These are phyloP conservation scores for Zophobas atratus DNA, from an alignment of 1,140 invertebrate species.

Conservation along the genomic window DNA sequence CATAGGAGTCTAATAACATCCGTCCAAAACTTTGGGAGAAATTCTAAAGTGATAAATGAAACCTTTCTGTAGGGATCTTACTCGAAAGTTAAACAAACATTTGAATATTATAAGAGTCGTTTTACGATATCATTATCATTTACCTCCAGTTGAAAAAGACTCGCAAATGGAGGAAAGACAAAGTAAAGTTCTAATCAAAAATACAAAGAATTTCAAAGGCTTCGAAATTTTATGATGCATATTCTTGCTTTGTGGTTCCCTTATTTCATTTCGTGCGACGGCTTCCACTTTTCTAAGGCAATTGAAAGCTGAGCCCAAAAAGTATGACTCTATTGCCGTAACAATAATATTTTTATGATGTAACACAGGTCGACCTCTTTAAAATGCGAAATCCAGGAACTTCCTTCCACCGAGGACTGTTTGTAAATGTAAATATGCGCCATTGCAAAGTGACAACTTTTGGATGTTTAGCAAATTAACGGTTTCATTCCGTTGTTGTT, in stretches of 20 bases:
- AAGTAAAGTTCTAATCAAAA: conserved; percentile 46
- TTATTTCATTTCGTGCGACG: conserved; percentile 39
- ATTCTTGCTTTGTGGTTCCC: conserved; percentile 42
- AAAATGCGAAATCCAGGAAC: neutral
- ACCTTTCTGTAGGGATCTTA: neutral
- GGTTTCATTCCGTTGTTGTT: conserved; percentile 25
- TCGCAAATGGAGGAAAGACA: conserved; percentile 34
- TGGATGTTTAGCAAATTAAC: conserved; percentile 27
- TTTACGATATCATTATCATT: conserved; percentile 34
- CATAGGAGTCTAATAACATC: too few relatives aligned
- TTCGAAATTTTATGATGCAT: conserved; percentile 45
- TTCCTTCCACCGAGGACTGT: neutral
- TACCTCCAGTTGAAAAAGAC: conserved; percentile 16
- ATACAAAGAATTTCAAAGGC: conserved; percentile 46
- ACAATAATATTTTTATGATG: conserved; percentile 24
- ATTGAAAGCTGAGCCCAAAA: conserved; percentile 22
- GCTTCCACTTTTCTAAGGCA: conserved; percentile 33
- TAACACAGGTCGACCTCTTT: neutral
- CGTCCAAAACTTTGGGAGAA: neutral
- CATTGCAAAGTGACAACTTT: conserved; percentile 1
- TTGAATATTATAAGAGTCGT: conserved; percentile 19
- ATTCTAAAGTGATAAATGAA: neutral
- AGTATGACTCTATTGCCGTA: neutral
- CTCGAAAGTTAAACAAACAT: conserved; percentile 2
- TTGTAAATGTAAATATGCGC: neutral